Base-by-base conservation (phyloP, 2,888 invertebrate species). In the Patella depressa region DNA sequence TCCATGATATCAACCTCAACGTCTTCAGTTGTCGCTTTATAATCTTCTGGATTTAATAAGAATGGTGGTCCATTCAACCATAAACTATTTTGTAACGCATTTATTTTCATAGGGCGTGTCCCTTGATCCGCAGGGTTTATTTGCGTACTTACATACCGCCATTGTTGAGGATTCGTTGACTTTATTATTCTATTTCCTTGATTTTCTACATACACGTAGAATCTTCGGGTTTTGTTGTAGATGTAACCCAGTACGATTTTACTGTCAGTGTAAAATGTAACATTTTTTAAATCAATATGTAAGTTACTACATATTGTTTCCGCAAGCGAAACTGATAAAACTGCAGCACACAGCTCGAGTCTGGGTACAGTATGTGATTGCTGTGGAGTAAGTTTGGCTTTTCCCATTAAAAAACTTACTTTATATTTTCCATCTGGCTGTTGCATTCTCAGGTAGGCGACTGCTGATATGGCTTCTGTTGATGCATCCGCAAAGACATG, bases 261-360 rank as follows among this genome's bases (percentile, higher is more conserved):
- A 72, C 74, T 74, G 34, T 78, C 78, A 2, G 57, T 78, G 70
- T 65, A 78, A 34, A 74, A 80, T n/a, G 9, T 70, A 12, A 29
- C 59, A 3, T 3, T 3, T 17, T 53, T 24, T 12, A 71, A 17
- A 24, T 19, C 17, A 17, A 54, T 29, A 5, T 69, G 14, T 7
- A 78, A 15, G 19, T 29, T 34, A 1, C 19, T 53, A 19, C n/a
- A 17, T 34, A 75, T 29, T n/a, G 29, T 17, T 15, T 78, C 71
- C 2, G 53, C 19, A 3, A 78, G n/a, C 65, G 76, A 53, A 15
- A 75, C 75, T 19, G 77, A 73, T 15, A 73, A 34, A 9, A 78
- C 77, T 12, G 79, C 74, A 14, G 79, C 79, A 45, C 72, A 73
- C 11, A 79, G 73, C 55, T 79, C 79, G 3, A 79, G 74, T 54